Conservation (phyloP, 1,140 invertebrate species). For the Lasioglossum baleicum region DNA sequence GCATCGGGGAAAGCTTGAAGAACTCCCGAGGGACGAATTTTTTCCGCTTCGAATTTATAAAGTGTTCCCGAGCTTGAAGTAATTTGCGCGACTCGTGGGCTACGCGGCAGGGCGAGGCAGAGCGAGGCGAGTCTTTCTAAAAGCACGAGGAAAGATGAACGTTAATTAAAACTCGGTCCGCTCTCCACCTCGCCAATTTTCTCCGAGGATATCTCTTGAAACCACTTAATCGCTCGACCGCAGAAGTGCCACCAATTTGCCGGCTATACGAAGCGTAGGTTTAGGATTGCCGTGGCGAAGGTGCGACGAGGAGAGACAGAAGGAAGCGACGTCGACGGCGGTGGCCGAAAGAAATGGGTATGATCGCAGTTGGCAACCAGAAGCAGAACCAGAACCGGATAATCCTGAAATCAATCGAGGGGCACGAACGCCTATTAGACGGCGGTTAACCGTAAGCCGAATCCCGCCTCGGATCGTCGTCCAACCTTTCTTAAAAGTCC, state of each 20-base stretch:
- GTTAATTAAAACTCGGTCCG: constrained; percentile 64
- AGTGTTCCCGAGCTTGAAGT: no score
- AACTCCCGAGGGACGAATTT: no score
- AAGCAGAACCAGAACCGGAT: constrained; percentile 52
- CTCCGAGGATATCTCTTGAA: constrained; percentile 69
- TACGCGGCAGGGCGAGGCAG: no score
- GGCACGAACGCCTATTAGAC: constrained; percentile 64
- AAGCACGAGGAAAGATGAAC: constrained; percentile 50
- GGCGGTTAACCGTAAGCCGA: constrained; percentile 52
- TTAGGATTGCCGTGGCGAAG: constrained; percentile 11
- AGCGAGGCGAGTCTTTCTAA: neutral
- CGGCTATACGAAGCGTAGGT: constrained; percentile 69
- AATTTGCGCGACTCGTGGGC: no score
- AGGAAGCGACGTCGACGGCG: neutral
- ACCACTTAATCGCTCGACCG: constrained; percentile 73
- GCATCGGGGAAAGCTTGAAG: no score
- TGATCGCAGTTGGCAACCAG: constrained; percentile 75
- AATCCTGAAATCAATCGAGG: constrained; percentile 76
- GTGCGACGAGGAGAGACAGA: constrained; percentile 27
- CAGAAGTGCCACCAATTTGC: constrained; percentile 76
- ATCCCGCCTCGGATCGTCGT: constrained; percentile 12
- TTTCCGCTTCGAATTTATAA: no score
- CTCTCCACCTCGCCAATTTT: constrained; percentile 59
- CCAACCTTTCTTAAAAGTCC: constrained; percentile 6
- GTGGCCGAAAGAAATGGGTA: constrained; percentile 54